Percentiles rank a stretch among this genome's conserved stretches.
Evolutionary conservation across 2,797 vertebrate species (phyloP).

Genomic region (Sus cebifrons): DNA sequence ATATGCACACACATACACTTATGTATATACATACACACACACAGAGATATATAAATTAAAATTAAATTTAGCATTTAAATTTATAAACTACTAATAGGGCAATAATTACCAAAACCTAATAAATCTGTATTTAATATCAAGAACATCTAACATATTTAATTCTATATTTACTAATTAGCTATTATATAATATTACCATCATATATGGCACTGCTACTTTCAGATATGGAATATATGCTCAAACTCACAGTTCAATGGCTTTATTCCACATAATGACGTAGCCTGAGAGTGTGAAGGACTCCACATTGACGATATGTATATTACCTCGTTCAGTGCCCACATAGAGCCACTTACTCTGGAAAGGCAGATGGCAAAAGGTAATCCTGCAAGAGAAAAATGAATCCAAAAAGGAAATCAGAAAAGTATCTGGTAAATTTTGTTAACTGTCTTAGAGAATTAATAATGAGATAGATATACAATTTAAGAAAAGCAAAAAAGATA

Average conservation of each 20-base stretch:
- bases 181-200: not conserved
- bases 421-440: not conserved
- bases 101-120: not conserved
- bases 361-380: conserved; percentile 97
- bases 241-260: conserved; percentile 99
- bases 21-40: no score
- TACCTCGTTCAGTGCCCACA: conserved; percentile 98
- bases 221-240: conserved; percentile 58
- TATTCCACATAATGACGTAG: conserved; percentile 99
- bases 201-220: conserved; percentile 19
- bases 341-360: conserved; percentile 99
- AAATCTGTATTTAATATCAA: conserved; percentile 55
- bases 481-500: conserved; percentile 63
- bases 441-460: not conserved
- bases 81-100: not conserved
- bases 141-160: conserved; percentile 29
- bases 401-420: conserved; percentile 71
- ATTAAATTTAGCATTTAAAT: not conserved
- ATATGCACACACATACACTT: no score
- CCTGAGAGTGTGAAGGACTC: conserved; percentile 99
- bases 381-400: conserved; percentile 90
- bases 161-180: not conserved
- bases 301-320: conserved; percentile 99
- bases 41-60: no score
- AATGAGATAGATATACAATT: not conserved